A percentile compares a stretch with the other conserved stretches of the same genome.
Conservation (phyloP, 1,140 invertebrate species). For the Bradynema listronoti region DNA sequence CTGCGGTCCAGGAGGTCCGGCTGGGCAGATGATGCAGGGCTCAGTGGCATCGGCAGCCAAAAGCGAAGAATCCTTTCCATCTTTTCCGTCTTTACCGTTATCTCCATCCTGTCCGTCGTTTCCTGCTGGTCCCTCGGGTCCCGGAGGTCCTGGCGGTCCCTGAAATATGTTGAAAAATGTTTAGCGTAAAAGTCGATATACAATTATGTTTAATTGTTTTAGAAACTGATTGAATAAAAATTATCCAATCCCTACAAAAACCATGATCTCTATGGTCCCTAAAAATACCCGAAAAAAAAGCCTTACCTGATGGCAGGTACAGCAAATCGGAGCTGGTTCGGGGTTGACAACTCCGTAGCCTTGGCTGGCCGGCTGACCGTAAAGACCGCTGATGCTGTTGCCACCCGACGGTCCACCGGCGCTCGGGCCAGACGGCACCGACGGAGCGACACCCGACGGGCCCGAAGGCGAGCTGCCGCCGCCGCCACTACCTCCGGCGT, state of each 20-base stretch:
- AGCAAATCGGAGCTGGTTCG: conserved; percentile 56
- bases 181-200: background rate
- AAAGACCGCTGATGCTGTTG: conserved; percentile 9
- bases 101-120: conserved; percentile 49
- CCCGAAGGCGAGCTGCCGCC: conserved; percentile 24
- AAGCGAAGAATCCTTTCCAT: conserved; percentile 52
- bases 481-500: conserved; percentile 12
- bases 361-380: conserved; percentile 12
- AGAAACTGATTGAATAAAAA: too few species aligned
- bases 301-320: conserved; percentile 47
- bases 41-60: conserved; percentile 42
- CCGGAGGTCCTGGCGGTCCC: conserved; percentile 45
- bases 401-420: conserved; percentile 15
- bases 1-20: conserved; percentile 49
- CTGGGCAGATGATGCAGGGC: conserved; percentile 54
- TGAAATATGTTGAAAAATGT: conserved; percentile 13
- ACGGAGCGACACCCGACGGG: conserved; percentile 22
- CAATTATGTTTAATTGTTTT: background rate
- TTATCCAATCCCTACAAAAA: too few species aligned
- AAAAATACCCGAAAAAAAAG: background rate
- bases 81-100: conserved; percentile 51
- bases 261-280: too few species aligned
- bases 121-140: conserved; percentile 48
- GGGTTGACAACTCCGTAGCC: conserved; percentile 48
- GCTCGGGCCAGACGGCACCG: conserved; percentile 6